These are phyloP conservation scores for Neodontobutis hainanensis DNA, from an alignment of 2,113 vertebrate genomes.

Conservation along the genomic window DNA sequence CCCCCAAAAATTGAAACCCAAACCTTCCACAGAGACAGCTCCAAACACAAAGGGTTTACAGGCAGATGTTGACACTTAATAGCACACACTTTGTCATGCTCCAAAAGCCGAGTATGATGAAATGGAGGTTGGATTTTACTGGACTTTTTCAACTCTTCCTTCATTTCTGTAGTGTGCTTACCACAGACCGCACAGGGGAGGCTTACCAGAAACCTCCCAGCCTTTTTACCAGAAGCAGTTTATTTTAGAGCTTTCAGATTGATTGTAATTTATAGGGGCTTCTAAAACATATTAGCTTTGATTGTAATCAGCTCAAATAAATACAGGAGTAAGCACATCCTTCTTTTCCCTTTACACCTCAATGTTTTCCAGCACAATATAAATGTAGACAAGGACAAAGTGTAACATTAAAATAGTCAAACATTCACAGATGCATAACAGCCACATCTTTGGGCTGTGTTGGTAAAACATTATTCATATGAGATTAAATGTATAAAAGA, in stretches of 20 bases:
- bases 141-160: not conserved
- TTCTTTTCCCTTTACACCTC: not conserved
- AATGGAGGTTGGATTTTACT: slow-evolving; percentile 4
- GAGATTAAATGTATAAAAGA: too few relatives aligned
- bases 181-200: not conserved
- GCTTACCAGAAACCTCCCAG: slow-evolving; percentile 5
- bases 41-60: not conserved
- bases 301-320: slow-evolving; percentile 7
- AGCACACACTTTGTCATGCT: not conserved
- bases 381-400: not conserved
- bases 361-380: not conserved
- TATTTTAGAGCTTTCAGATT: slow-evolving; percentile 12
- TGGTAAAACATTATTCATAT: too few relatives aligned
- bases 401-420: not conserved
- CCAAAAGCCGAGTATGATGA: slow-evolving; percentile 14
- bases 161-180: not conserved
- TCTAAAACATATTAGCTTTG: slow-evolving; percentile 14
- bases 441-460: too few relatives aligned
- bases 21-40: not conserved
- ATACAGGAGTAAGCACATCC: not conserved
- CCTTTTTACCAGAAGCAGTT: slow-evolving; percentile 6
- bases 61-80: slow-evolving; percentile 7
- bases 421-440: not conserved
- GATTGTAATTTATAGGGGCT: slow-evolving; percentile 13
- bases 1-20: not conserved